These are phyloP conservation scores for Spatula versicolor DNA, from an alignment of 2,797 vertebrate genomes.

Conservation along the genomic window DNA sequence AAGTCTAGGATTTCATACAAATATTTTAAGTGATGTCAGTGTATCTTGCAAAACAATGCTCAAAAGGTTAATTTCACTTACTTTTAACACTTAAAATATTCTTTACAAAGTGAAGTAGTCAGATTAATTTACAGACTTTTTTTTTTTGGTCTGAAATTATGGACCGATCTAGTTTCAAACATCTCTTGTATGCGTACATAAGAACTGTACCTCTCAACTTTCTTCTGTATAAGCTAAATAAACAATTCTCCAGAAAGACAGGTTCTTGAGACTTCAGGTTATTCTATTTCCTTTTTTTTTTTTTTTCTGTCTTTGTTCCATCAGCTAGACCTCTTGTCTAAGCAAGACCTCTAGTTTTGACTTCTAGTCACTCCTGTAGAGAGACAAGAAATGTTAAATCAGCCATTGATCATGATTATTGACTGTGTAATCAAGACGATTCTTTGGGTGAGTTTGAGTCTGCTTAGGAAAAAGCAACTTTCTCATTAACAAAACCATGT, in stretches of 20 bases:
- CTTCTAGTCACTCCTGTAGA: background rate
- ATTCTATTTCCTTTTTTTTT: background rate
- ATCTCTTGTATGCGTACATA: background rate
- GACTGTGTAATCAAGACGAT: background rate
- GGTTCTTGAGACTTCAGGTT: background rate
- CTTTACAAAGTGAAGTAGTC: background rate
- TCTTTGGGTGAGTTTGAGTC: background rate
- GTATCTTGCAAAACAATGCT: background rate
- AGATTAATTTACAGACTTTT: background rate
- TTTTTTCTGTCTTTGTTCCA: background rate
- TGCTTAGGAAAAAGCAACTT: background rate
- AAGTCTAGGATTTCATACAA: slow-evolving; percentile 34
- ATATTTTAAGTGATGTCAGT: background rate
- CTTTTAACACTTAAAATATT: background rate
- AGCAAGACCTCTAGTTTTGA: background rate
- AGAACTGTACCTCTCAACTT: background rate
- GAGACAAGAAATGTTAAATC: background rate
- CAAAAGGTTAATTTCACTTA: background rate
- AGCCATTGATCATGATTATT: background rate
- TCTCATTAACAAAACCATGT: background rate
- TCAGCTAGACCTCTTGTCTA: background rate
- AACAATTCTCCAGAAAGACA: background rate
- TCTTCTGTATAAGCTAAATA: background rate
- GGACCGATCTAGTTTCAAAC: background rate
- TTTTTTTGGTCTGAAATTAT: background rate